phyloP scores from a whole-genome alignment of 2,113 vertebrate species.

The Myiopsitta monachus region DNA sequence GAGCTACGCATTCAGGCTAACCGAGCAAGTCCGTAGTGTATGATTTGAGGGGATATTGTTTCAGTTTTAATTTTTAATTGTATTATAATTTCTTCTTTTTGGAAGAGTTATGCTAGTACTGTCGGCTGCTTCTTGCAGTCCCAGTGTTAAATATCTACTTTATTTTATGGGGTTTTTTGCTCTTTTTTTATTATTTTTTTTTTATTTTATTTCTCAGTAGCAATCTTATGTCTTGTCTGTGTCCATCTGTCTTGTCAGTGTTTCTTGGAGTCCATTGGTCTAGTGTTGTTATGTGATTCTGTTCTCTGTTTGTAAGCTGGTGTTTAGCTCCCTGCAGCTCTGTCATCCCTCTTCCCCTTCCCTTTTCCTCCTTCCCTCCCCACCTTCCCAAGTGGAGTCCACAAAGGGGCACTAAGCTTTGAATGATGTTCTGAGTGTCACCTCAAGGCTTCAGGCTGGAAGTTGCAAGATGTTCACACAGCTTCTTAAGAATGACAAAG shows the following conservation, averaged over 20 bases:
- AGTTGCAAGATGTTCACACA: neutral
- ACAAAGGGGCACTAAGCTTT: conserved; percentile 81
- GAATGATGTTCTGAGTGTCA: neutral
- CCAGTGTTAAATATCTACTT: conserved; percentile 18
- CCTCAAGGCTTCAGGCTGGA: neutral
- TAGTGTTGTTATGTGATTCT: conserved; percentile 84
- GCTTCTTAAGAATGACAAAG: neutral
- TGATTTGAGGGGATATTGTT: conserved; percentile 64
- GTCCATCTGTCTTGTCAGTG: conserved; percentile 69
- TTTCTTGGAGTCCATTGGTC: conserved; percentile 71
- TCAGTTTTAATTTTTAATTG: conserved; percentile 50
- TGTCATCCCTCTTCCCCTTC: conserved; percentile 4
- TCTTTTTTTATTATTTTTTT: neutral
- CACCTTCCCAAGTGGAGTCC: conserved; percentile 69
- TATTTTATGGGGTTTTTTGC: conserved; percentile 34
- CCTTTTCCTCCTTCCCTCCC: conserved; percentile 19
- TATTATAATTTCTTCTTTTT: conserved; percentile 54
- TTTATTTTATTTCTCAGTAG: conserved; percentile 55
- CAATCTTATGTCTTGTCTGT: conserved; percentile 64
- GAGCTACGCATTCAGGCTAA: conserved; percentile 75
- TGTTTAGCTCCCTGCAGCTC: conserved; percentile 65
- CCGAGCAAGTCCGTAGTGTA: conserved; percentile 70
- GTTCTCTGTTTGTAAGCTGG: conserved; percentile 88
- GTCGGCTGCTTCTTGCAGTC: conserved; percentile 49
- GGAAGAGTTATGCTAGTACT: conserved; percentile 56